phyloP scores from a whole-genome alignment of 92 coral and sea anemone genomes.

The Parazoanthus atlanticus region DNA sequence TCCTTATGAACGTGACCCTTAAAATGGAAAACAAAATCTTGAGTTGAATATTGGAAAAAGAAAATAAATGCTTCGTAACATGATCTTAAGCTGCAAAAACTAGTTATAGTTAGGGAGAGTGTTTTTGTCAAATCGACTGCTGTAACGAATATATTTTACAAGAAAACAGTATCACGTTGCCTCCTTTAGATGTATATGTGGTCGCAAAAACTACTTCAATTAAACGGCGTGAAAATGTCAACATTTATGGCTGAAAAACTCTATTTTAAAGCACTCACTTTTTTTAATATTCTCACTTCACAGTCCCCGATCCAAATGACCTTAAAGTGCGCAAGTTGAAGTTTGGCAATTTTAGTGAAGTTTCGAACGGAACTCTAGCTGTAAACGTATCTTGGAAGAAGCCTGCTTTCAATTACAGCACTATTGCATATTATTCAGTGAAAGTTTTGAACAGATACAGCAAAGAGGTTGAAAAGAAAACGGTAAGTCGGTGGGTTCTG shows the following conservation, averaged over 20 bases:
- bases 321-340: constrained; percentile 11
- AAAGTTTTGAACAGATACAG: not conserved
- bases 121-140: not conserved
- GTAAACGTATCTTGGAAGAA: constrained; percentile 26
- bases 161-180: not conserved
- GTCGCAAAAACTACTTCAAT: not conserved
- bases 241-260: not conserved
- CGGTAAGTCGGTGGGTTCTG: not conserved
- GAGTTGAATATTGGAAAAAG: no score
- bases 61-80: no score
- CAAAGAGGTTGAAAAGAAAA: constrained; percentile 4
- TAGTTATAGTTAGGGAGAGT: no score
- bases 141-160: no score
- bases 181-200: not conserved
- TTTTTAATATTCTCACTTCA: not conserved
- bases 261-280: not conserved
- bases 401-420: constrained; percentile 32
- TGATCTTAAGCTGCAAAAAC: no score
- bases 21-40: no score
- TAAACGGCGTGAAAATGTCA: not conserved
- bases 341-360: not conserved
- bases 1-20: no score
- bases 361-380: constrained; percentile 13
- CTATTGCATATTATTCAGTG: not conserved
- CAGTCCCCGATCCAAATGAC: constrained; percentile 19